Conservation (phyloP, 2,888 invertebrate genomes). For the Plagodis dolabraria region DNA sequence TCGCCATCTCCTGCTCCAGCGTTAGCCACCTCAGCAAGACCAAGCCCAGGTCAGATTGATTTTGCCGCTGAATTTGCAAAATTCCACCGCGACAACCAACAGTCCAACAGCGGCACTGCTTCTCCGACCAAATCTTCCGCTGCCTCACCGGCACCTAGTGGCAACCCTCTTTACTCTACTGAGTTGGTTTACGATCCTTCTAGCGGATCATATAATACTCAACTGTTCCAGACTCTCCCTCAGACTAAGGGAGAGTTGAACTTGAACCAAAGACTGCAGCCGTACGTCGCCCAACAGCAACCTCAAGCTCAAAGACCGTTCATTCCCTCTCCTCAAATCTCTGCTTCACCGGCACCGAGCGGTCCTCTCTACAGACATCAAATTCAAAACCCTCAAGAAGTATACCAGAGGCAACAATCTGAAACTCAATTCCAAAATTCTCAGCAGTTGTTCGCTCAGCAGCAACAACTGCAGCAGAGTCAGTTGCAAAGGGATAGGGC, state of each 20-base stretch:
- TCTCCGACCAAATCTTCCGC: conserved; percentile 67
- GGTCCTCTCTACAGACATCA: conserved; percentile 80
- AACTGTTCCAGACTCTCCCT: conserved; percentile 90
- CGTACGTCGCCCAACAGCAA: conserved; percentile 87
- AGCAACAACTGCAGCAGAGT: conserved; percentile 88
- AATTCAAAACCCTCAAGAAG: conserved; percentile 76
- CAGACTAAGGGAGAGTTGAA: conserved; percentile 89
- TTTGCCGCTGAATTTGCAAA: conserved; percentile 91
- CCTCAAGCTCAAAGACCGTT: conserved; percentile 82
- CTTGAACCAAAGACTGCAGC: conserved; percentile 90
- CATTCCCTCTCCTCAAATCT: conserved; percentile 85
- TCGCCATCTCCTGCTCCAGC: conserved; percentile 66
- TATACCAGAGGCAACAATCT: conserved; percentile 86
- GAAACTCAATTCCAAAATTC: conserved; percentile 86
- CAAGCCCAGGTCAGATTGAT: conserved; percentile 80
- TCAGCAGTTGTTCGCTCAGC: conserved; percentile 87
- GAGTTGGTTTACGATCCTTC: conserved; percentile 91
- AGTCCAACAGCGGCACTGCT: conserved; percentile 73
- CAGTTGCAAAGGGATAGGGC: conserved; percentile 86
- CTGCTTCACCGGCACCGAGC: conserved; percentile 58
- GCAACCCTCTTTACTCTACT: conserved; percentile 90
- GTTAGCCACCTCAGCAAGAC: conserved; percentile 53
- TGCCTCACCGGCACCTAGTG: conserved; percentile 69
- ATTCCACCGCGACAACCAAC: conserved; percentile 88
- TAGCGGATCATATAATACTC: conserved; percentile 91